phyloP scores from a whole-genome alignment of 2,888 invertebrate genomes.

The Meiosimyza platycephala region DNA sequence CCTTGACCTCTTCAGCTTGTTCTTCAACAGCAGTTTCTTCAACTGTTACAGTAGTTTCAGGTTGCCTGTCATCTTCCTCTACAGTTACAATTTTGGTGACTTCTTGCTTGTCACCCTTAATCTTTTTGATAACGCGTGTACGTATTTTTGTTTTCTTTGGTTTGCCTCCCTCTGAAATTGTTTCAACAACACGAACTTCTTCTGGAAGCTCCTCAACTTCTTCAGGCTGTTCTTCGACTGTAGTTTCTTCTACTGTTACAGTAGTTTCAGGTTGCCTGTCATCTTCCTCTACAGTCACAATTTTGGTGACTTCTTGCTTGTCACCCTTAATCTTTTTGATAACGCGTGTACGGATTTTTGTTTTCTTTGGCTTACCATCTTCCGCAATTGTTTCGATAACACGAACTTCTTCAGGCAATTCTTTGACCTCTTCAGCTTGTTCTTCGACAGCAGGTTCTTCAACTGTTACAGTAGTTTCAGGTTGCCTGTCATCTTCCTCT shows the following conservation, averaged over 20 bases:
- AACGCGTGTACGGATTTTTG: constrained; percentile 39
- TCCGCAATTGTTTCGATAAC: constrained; percentile 37
- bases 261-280: constrained; percentile 31
- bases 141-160: constrained; percentile 48
- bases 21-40: constrained; percentile 44
- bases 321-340: constrained; percentile 40
- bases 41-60: constrained; percentile 48
- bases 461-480: constrained; percentile 41
- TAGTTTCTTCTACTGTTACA: constrained; percentile 36
- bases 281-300: constrained; percentile 37
- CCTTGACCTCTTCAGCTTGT: constrained; percentile 39
- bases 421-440: constrained; percentile 36
- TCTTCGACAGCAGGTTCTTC: constrained; percentile 34
- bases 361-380: constrained; percentile 43
- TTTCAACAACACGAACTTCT: constrained; percentile 48
- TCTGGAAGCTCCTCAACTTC: constrained; percentile 47
- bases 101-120: constrained; percentile 51
- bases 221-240: constrained; percentile 39
- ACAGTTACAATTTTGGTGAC: constrained; percentile 51
- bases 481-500: constrained; percentile 41
- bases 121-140: constrained; percentile 50
- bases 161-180: constrained; percentile 46
- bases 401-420: constrained; percentile 38
- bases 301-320: constrained; percentile 37
- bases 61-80: constrained; percentile 50